phyloP scores from a whole-genome alignment of 2,888 invertebrate species.

The Hipparchia sbordonii region DNA sequence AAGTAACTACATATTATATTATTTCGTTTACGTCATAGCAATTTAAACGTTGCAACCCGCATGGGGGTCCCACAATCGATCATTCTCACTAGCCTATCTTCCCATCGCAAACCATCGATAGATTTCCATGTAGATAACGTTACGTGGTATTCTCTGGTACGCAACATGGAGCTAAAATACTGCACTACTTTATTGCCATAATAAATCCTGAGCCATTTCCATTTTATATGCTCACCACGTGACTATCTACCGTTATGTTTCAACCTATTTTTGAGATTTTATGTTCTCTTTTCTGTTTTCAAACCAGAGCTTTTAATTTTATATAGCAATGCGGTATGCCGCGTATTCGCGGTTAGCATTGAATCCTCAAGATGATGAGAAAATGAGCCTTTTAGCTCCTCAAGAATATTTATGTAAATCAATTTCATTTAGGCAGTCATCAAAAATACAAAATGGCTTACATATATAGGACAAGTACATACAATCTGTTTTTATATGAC shows the following conservation, averaged over 20 bases:
- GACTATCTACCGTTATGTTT: slow-evolving; percentile 34
- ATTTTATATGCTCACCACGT: slow-evolving; percentile 39
- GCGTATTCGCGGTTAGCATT: slow-evolving; percentile 7
- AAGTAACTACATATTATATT: neutral
- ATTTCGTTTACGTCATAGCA: neutral
- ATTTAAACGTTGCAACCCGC: slow-evolving; percentile 5
- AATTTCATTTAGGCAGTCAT: too few species aligned
- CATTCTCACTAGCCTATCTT: slow-evolving; percentile 25
- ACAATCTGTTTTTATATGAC: too few species aligned
- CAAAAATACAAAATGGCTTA: too few species aligned
- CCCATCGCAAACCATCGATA: slow-evolving; percentile 31
- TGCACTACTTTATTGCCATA: slow-evolving; percentile 40
- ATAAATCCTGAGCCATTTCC: slow-evolving; percentile 36
- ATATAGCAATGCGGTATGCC: slow-evolving; percentile 13
- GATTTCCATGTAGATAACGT: slow-evolving; percentile 35
- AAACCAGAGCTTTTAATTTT: slow-evolving; percentile 21
- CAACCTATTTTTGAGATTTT: slow-evolving; percentile 36
- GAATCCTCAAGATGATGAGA: slow-evolving; percentile 3
- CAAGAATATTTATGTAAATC: neutral
- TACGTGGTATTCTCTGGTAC: slow-evolving; percentile 31
- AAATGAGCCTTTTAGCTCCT: neutral
- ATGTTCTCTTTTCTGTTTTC: slow-evolving; percentile 29
- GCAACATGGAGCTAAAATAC: slow-evolving; percentile 35
- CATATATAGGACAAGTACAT: too few species aligned
- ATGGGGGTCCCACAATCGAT: slow-evolving; percentile 22